Evolutionary conservation across 2,888 invertebrate species (phyloP), one percentile per base, ranked within the genome.

Genomic region (Trisateles emortualis): DNA sequence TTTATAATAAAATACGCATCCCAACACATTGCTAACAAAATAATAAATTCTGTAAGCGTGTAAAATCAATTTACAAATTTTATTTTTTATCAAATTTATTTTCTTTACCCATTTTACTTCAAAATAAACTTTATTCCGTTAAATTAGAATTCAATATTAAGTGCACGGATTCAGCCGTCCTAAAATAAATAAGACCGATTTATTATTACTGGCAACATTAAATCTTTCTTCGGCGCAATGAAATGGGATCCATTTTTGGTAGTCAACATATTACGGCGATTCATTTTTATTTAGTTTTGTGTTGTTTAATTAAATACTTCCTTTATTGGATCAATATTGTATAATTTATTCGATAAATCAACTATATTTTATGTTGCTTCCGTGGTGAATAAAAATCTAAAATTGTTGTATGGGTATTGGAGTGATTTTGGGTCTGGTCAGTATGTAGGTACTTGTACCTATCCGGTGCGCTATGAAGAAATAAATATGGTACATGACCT

Each of bases 131-230:
- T 47, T 45, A 48, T 0, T 0, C 0, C 0, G 0, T 13, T 1
- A 8, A 0, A 0, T 8, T 13, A 59, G 4, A 45, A 47, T 52
- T 22, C 14, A 29, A 55, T 42, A 53, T 41, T 10, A 2, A 52
- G 16, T 3, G 4, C 10, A 8, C 8, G 9, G 1, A 10, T 6
- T 36, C 33, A 14, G 10, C 4, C 13, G 10, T 42, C 48, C 39
- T 0, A 59, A 66, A 66, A 70, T 63, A 67, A 62, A 62, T 63
- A 45, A 41, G 9, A 19, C 33, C 42, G 53, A 52, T 70, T 64
- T 62, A 61, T 68, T 74, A 68, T 61, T 57, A 45, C 64, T 49
- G 55, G 50, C 59, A 64, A 61, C 61, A 57, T 63, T 71, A 65
- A 62, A 57, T 59, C 70, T 62, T 60, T 72, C 66, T 50, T 60